Percentiles rank a stretch among this genome's conserved stretches.
Evolutionary conservation across 2,113 vertebrate species (phyloP).

Genomic region (Catharus fuscescens): DNA sequence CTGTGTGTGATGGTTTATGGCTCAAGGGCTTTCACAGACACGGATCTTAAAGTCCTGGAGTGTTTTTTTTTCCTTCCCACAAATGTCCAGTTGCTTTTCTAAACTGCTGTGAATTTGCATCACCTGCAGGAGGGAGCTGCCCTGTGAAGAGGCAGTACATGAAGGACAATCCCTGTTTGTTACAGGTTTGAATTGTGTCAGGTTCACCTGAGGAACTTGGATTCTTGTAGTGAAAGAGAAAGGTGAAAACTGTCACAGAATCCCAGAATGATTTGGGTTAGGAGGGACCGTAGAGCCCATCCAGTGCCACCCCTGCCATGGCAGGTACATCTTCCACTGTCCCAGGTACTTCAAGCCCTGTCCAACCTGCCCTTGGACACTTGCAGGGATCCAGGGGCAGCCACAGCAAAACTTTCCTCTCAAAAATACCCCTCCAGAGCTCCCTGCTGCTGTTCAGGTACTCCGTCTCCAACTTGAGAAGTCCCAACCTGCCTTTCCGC

Average conservation of each 20-base stretch:
- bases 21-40: not conserved
- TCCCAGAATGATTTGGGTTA: not conserved
- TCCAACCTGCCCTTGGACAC: not conserved
- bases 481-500: fast-evolving
- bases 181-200: not conserved
- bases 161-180: not conserved
- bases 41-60: not conserved
- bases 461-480: not conserved
- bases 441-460: not conserved
- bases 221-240: not conserved
- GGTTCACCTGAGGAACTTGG: not conserved
- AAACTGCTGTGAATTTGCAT: not conserved
- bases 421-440: not conserved
- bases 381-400: not conserved
- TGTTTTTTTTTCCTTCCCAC: not conserved
- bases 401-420: not conserved
- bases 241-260: not conserved
- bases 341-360: not conserved
- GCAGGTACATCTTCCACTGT: not conserved
- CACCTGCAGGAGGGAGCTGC: not conserved
- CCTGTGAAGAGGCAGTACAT: not conserved
- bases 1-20: not conserved
- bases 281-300: fast-evolving
- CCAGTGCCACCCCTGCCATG: not conserved
- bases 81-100: not conserved